Evolutionary conservation across 1,140 invertebrate species (phyloP).

Genomic region (Goniozus legneri): DNA sequence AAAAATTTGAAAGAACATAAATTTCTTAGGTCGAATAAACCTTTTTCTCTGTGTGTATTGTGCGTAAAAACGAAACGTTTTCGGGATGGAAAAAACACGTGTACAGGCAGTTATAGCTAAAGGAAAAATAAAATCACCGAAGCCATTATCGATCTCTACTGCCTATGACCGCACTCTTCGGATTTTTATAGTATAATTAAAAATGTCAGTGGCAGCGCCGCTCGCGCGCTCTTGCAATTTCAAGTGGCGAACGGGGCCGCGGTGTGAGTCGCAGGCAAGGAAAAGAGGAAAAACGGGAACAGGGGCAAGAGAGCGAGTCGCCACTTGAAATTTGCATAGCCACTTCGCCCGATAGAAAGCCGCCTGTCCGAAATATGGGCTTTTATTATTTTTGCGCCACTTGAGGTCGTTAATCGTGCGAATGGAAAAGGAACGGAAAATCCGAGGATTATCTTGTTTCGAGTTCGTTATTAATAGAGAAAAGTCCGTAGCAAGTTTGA

Average conservation of each 20-base stretch:
- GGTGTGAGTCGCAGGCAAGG: too few species aligned
- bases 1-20: too few species aligned
- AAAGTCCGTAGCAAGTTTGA: too few species aligned
- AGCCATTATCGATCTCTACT: too few species aligned
- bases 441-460: constrained; percentile 6
- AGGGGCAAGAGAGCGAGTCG: too few species aligned
- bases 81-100: too few species aligned
- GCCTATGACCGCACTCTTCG: constrained; percentile 21
- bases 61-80: too few species aligned
- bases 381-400: constrained; percentile 40
- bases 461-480: not conserved
- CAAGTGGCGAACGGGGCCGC: constrained; percentile 23
- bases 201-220: constrained; percentile 37
- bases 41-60: too few species aligned
- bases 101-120: too few species aligned
- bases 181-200: constrained; percentile 42
- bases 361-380: constrained; percentile 38
- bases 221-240: constrained; percentile 24
- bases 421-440: constrained; percentile 2
- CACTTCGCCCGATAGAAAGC: constrained; percentile 31
- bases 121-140: too few species aligned
- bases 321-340: constrained; percentile 44
- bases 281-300: constrained; percentile 3
- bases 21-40: too few species aligned
- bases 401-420: constrained; percentile 29